Conservation (phyloP, 2,888 invertebrate genomes). For the Furcula furcula region DNA sequence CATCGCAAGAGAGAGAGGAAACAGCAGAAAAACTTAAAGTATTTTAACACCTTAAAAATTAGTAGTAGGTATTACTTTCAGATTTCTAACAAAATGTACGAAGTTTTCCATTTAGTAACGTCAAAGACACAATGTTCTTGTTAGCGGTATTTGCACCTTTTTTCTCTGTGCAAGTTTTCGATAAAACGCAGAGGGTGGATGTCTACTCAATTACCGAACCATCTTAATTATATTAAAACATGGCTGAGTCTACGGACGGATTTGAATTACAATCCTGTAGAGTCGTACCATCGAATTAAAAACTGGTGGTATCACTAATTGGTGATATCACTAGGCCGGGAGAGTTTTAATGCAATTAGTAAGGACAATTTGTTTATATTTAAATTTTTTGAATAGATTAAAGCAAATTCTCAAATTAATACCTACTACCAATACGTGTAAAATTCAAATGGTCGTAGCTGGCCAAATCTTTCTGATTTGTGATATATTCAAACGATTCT, state of each 20-base stretch:
- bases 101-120: too few species aligned
- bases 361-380: conserved; percentile 4
- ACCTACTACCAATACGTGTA: too few species aligned
- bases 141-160: conserved; percentile 9
- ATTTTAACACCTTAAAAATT: too few species aligned
- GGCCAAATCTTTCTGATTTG: too few species aligned
- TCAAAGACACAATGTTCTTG: too few species aligned
- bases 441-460: too few species aligned
- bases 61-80: too few species aligned
- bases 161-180: conserved; percentile 35
- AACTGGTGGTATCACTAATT: conserved; percentile 48
- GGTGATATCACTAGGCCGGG: conserved; percentile 69
- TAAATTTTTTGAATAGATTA: conserved; percentile 5
- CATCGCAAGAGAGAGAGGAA: too few species aligned
- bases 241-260: conserved; percentile 58
- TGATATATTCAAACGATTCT: too few species aligned
- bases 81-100: too few species aligned
- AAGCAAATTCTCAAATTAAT: too few species aligned
- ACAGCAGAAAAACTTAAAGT: too few species aligned
- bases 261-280: conserved; percentile 74
- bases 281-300: conserved; percentile 50
- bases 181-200: conserved; percentile 48
- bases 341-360: conserved; percentile 65
- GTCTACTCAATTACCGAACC: conserved; percentile 70
- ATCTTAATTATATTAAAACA: conserved; percentile 73